Percentiles rank a stretch among this genome's conserved stretches.
These are phyloP conservation scores for Auanema freiburgensis DNA, from an alignment of 2,888 invertebrate genomes.

Conservation along the genomic window DNA sequence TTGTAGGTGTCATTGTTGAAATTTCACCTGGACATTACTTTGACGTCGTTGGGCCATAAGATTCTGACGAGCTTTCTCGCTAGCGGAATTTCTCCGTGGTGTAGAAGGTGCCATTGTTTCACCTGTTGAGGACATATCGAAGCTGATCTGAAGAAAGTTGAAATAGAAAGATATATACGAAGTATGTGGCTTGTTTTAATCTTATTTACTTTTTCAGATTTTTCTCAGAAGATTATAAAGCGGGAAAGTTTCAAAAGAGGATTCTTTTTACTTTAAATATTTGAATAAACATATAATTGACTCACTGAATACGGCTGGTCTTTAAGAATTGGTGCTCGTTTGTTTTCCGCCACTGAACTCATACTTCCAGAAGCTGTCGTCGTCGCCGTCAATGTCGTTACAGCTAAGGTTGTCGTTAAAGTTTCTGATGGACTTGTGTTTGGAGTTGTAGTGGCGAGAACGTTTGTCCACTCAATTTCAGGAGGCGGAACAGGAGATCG, in stretches of 20 bases:
- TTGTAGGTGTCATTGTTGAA: not conserved
- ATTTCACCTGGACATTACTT: slow-evolving; percentile 46
- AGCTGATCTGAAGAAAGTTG: slow-evolving; percentile 25
- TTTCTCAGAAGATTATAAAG: slow-evolving; percentile 1
- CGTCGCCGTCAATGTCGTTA: not conserved
- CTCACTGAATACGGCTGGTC: no score
- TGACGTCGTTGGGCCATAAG: slow-evolving; percentile 46
- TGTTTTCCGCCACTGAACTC: slow-evolving; percentile 5
- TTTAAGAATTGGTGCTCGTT: slow-evolving; percentile 5
- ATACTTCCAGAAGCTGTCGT: slow-evolving; percentile 11
- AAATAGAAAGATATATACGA: slow-evolving; percentile 1
- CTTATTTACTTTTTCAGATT: not conserved
- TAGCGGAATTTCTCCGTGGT: slow-evolving; percentile 31
- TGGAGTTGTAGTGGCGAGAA: no score
- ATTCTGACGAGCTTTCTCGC: slow-evolving; percentile 36
- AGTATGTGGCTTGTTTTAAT: not conserved
- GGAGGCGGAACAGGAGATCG: slow-evolving; percentile 34
- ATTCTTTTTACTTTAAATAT: no score
- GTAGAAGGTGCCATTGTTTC: slow-evolving; percentile 7
- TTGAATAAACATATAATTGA: no score
- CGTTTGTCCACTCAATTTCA: slow-evolving; percentile 35
- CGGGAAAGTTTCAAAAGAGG: not conserved
- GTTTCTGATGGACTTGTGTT: no score
- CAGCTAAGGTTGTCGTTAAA: no score
- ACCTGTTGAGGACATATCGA: slow-evolving; percentile 22